Evolutionary conservation across 2,113 vertebrate species (phyloP), one percentile per base, ranked within the genome.

Genomic region (Lycocorax pyrrhopterus): DNA sequence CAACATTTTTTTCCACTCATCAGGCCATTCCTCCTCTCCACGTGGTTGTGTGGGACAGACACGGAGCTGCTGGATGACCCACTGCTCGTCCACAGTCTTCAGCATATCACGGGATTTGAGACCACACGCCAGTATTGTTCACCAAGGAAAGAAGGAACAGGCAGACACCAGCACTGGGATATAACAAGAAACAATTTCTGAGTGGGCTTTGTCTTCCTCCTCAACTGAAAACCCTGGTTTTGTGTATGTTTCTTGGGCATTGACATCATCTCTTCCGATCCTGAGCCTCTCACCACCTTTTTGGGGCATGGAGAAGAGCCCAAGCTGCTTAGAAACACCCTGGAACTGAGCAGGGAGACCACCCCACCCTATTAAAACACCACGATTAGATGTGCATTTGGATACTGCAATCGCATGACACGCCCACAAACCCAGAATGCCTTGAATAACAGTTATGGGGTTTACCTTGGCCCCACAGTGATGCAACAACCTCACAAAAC

Each of bases 91-190:
- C 49, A 21, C 0, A 1, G 7, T 21, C 59, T 37, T 18, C 71
- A 55, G 5, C 1, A 1, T 1, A 11, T 5, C 21, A 7, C 1
- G 0, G 43, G 39, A 52, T 62, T 58, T 63, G 35, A 23, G 12
- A 58, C 20, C 51, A 33, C 17, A 1, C 8, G 6, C 27, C 26
- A n/a, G 29, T 14, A 15, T 5, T 41, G 13, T 6, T 74, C 62
- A 35, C 59, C 46, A 30, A 49, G 9, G 13, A 35, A 26, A 59
- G 12, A 6, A 73, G 19, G 17, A 56, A 52, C 18, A 77, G 10
- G 26, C 32, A 43, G 37, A 16, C 4, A 51, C 7, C 47, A 44
- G 33, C 33, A 23, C 7, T 39, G 10, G 29, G 25, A 33, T 8
- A n/a, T 0, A 71, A 8, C 32, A 46, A 62, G 17, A 18, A 89